Base-by-base conservation (phyloP, 2,888 invertebrate species). In the Mamestra brassicae region DNA sequence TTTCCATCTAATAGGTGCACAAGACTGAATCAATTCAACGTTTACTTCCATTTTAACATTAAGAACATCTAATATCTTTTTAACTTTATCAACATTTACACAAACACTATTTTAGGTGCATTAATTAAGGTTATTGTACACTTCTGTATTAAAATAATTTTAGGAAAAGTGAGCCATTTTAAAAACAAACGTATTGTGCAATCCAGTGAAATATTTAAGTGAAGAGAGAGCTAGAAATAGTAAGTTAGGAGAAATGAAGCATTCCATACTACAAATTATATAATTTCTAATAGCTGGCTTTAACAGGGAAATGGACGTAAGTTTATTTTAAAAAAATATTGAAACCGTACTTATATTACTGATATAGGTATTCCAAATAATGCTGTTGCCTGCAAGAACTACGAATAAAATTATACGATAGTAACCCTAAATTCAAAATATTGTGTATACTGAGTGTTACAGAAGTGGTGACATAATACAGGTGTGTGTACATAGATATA, bases 131-230 rank as follows among this genome's bases (percentile, higher is more conserved):
- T 92, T 91, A 91, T 91, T 90, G 86, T 93, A 93, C 92, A 93
- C 86, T 92, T 90, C 87, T 89, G 89, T 92, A 90, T 89, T 89
- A 89, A 91, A 92, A 89, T 88, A 91, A 91, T 90, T 93, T 94
- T 91, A 95, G 95, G 96, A 96, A 96, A 96, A 96, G 96, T 96
- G 96, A 96, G 96, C 96, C 96, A 96, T 96, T 96, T 96, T 96
- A 96, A 95, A 93, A 95, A 95, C 91, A 95, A 95, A 95, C 92
- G 90, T 94, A 93, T 94, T 95, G 96, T 96, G 96, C 96, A 95
- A 92, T 93, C 94, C 93, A 94, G 96, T 96, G 95, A 96, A 95
- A 95, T 93, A 94, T 94, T 94, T 90, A 93, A 93, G 96, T 96
- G 96, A 95, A 95, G 91, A 96, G 91, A 93, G 92, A 92, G 91